These are phyloP conservation scores for Myotis yumanensis DNA, from an alignment of 2,113 vertebrate species.

Conservation along the genomic window DNA sequence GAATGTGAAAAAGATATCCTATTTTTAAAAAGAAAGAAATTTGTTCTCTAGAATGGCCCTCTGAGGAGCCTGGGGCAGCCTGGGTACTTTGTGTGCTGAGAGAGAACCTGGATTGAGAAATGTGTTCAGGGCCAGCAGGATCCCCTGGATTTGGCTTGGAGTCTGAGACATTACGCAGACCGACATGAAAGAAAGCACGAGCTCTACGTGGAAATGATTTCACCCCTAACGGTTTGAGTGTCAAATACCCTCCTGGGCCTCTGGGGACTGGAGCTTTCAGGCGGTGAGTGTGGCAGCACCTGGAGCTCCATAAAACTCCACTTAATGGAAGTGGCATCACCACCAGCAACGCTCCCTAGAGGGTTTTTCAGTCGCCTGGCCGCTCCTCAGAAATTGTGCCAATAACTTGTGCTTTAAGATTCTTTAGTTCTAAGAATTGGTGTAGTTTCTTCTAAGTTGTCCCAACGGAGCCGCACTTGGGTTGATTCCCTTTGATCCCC, in stretches of 20 bases:
- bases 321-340: rapidly evolving
- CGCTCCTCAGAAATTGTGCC: background rate
- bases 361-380: background rate
- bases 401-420: background rate
- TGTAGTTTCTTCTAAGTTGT: background rate
- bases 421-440: background rate
- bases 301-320: background rate
- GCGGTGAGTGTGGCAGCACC: background rate
- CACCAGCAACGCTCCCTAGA: rapidly evolving
- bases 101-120: slow-evolving; percentile 3
- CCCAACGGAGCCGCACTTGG: background rate
- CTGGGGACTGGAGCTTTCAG: background rate
- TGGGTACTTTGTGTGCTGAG: slow-evolving; percentile 22
- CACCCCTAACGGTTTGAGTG: background rate
- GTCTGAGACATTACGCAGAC: slow-evolving; percentile 4
- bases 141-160: slow-evolving; percentile 29
- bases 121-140: background rate
- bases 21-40: background rate
- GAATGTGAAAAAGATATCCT: background rate
- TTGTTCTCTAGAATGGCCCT: background rate
- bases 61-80: background rate
- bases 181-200: background rate
- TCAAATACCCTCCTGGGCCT: background rate
- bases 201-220: background rate
- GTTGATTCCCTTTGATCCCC: background rate